Evolutionary conservation across 2,888 invertebrate species (phyloP).

Genomic region (Heliconius charithonia): DNA sequence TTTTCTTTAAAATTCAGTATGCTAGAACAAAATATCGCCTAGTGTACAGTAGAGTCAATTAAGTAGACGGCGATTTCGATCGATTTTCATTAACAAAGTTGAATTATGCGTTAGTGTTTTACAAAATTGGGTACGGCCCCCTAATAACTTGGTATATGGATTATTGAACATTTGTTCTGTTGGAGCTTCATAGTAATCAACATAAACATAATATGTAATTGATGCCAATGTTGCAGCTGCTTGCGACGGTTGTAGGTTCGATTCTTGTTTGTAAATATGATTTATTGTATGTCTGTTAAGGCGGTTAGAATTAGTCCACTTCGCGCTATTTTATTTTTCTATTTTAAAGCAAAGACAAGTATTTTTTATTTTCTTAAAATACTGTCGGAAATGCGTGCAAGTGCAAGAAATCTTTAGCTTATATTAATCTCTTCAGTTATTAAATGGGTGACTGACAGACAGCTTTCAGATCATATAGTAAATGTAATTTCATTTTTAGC

Average conservation of each 20-base stretch:
- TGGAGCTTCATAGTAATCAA: neutral
- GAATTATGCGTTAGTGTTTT: slow-evolving; percentile 56
- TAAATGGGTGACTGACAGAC: no score
- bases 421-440: no score
- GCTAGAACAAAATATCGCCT: slow-evolving; percentile 33
- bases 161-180: slow-evolving; percentile 31
- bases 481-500: neutral
- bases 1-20: slow-evolving; percentile 19
- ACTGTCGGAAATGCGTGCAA: no score
- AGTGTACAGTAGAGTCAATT: slow-evolving; percentile 53
- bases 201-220: neutral
- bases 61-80: slow-evolving; percentile 56
- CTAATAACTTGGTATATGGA: slow-evolving; percentile 42
- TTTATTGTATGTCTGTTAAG: neutral
- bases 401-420: no score
- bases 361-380: neutral
- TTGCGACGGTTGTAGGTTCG: neutral
- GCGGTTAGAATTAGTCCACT: neutral
- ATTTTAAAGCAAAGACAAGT: neutral
- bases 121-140: slow-evolving; percentile 58
- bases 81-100: slow-evolving; percentile 58
- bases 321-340: neutral
- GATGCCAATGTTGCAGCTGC: neutral
- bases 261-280: neutral
- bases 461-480: no score